phyloP scores from a whole-genome alignment of 1,140 invertebrate genomes.

The Potamilus streckersoni region DNA sequence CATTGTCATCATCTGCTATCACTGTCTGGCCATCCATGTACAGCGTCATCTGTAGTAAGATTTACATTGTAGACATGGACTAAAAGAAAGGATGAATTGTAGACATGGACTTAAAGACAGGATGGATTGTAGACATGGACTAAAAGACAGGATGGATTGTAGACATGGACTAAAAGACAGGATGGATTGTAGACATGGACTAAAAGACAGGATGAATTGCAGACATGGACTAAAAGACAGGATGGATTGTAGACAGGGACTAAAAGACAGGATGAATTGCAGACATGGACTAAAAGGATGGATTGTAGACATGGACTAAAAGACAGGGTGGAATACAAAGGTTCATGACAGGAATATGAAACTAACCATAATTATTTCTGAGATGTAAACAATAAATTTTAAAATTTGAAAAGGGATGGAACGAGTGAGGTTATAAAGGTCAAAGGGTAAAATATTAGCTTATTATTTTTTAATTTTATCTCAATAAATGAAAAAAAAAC shows the following conservation, averaged over 20 bases:
- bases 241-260: not conserved
- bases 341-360: no score
- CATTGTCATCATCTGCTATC: constrained; percentile 84
- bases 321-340: not conserved
- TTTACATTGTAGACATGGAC: not conserved
- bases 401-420: no score
- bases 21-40: constrained; percentile 91
- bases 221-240: not conserved
- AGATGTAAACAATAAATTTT: no score
- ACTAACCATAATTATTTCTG: no score
- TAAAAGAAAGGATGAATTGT: not conserved
- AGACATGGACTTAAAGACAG: not conserved
- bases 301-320: constrained; percentile 1
- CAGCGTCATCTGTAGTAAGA: constrained; percentile 73
- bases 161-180: not conserved
- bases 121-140: constrained; percentile 1
- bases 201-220: constrained; percentile 1
- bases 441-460: no score
- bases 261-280: constrained; percentile 1
- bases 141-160: constrained; percentile 3
- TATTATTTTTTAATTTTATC: no score
- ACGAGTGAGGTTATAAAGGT: no score
- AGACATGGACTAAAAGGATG: not conserved
- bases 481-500: no score
- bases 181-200: constrained; percentile 1